Base-by-base conservation (phyloP, 2,888 invertebrate genomes). In the Drosophila monieri region DNA sequence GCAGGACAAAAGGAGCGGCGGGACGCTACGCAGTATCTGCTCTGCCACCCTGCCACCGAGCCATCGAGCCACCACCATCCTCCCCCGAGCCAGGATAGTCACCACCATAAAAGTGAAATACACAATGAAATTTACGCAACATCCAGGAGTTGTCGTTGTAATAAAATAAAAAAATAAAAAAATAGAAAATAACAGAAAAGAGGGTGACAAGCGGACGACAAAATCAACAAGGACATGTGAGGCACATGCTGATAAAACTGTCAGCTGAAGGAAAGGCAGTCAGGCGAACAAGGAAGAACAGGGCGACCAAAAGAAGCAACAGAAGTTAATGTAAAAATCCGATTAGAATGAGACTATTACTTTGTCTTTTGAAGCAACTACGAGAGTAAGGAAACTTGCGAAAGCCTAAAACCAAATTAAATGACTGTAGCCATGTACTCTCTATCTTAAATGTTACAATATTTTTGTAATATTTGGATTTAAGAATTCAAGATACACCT, bases 81-180 rank as follows among this genome's bases (percentile, higher is more conserved):
- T 35, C 8, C 35, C 57, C 39, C 56, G 57, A 57, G 61, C 43
- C 61, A 67, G 67, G 67, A 67, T 54, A 71, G 71, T 64, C 55
- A 80, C 81, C 81, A 80, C 81, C 81, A 81, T 81, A 78, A 81
- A 84, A 80, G 79, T 80, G 81, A 84, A 81, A 84, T 79, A 85
- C 80, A 84, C 83, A 85, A 85, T 85, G 84, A 85, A 85, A 85
- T 85, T 85, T 85, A 85, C 85, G 85, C 85, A 84, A 85, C 80
- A 77, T 78, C 73, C 65, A 65, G 65, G 68, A 65, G 80, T 80
- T 70, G 78, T 71, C 76, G 77, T 69, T 78, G 83, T 85, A 85
- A 84, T 85, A 84, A 83, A 84, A 84, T 84, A 78, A 83, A 83
- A 84, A 83, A 84, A 84, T 84, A 78, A 83, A 83, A 72, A 55